Base-by-base conservation (phyloP, 92 coral and sea anemone genomes). In the Actinostola sp. region DNA sequence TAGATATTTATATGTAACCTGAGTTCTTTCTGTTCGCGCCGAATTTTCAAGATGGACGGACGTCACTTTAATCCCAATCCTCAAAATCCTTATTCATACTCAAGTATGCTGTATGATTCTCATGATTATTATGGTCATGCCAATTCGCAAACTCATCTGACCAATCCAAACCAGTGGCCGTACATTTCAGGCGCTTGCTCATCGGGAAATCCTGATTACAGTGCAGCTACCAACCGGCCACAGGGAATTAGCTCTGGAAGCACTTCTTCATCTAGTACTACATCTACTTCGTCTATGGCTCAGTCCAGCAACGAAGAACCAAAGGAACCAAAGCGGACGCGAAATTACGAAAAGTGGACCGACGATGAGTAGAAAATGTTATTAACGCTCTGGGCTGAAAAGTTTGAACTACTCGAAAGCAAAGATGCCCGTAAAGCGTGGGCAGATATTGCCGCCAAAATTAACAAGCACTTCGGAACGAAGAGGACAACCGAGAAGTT, bases 311-410 rank as follows among this genome's bases (percentile, higher is more conserved):
- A 19, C 53, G 7, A 46, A 46, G 15, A 19, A 2, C 53, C 7
- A 46, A 7, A 46, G 23, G 23, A n/a, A 46, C 53, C 53, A 36
- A 36, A 36, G 11, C 4, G 42, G 11, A 36, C n/a, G n/a, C n/a
- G n/a, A 36, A 36, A 36, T 11, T 76, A 69, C 66, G 82, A 68
- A 27, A 67, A 39, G 17, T 84, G 65, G 80, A 32, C 73, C 29
- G 55, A 56, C 34, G 80, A 84, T 12, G 80, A 84, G 65, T 71
- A 71, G 46, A 84, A 77, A 65, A 45, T 64, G 60, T 63, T 83
- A 20, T 36, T 77, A 7, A 21, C 19, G 33, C 49, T 82, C 29
- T 71, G 88, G n/a, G 84, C 82, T 14, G 88, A 77, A 34, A 71
- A 71, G 43, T 50, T 70, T 45, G 76, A 83, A 42, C 75, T 61